Conservation (phyloP, 2,888 invertebrate species). For the Ferrisia virgata region DNA sequence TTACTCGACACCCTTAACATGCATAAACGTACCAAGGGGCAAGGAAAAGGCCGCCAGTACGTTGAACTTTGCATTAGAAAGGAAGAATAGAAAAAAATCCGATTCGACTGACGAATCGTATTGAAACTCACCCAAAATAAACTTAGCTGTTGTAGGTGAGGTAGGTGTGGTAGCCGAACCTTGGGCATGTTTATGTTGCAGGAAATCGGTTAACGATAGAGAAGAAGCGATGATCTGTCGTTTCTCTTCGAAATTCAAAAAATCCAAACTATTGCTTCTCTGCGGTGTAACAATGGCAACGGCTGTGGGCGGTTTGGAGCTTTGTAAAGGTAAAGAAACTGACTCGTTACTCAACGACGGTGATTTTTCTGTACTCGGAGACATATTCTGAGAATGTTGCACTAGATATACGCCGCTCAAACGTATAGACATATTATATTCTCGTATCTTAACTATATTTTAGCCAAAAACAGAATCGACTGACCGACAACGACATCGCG, state of each 20-base stretch:
- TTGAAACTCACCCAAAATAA: constrained; percentile 48
- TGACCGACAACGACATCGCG: background rate
- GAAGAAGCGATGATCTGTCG: constrained; percentile 85
- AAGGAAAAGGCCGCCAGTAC: background rate
- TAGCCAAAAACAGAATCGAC: background rate
- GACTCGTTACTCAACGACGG: constrained; percentile 32
- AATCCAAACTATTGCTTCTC: constrained; percentile 80
- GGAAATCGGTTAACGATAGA: constrained; percentile 78
- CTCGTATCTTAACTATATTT: background rate
- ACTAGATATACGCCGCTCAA: constrained; percentile 40
- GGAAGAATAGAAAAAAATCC: background rate
- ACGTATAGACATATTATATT: constrained; percentile 46
- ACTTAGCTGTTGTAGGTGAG: constrained; percentile 50
- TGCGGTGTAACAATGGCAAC: constrained; percentile 65
- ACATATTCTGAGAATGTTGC: constrained; percentile 40
- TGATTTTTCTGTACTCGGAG: constrained; percentile 44
- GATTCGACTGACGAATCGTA: background rate
- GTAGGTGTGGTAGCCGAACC: constrained; percentile 55
- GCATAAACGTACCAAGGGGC: background rate
- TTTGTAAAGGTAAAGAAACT: constrained; percentile 34
- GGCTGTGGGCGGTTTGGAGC: constrained; percentile 48
- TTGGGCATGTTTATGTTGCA: constrained; percentile 62
- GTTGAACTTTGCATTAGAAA: background rate
- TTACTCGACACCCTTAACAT: background rate
- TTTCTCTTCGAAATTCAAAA: constrained; percentile 88